These are phyloP conservation scores for Netelia melanura DNA, from an alignment of 2,888 invertebrate genomes.

Conservation along the genomic window DNA sequence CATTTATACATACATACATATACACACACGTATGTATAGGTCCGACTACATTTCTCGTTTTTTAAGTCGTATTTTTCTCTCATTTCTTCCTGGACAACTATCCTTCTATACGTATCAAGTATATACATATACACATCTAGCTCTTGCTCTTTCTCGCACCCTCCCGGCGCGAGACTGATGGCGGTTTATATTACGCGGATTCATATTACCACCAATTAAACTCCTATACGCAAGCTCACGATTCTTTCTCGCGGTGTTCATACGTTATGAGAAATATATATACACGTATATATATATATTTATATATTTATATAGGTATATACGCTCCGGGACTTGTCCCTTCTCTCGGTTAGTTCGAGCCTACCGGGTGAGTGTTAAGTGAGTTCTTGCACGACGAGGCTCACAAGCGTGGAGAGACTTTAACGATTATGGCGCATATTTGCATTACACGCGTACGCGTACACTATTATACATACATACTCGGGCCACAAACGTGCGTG, in stretches of 20 bases:
- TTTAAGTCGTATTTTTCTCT: slow-evolving; percentile 53
- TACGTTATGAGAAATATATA: slow-evolving; percentile 72
- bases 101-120: slow-evolving; percentile 55
- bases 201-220: slow-evolving; percentile 82
- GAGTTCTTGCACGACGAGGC: slow-evolving; percentile 51
- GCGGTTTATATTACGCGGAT: slow-evolving; percentile 81
- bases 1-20: slow-evolving; percentile 1
- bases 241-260: slow-evolving; percentile 72
- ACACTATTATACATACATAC: neutral
- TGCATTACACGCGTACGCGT: slow-evolving; percentile 11
- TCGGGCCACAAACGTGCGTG: neutral
- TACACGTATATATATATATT: neutral
- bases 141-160: slow-evolving; percentile 52
- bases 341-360: slow-evolving; percentile 30
- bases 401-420: slow-evolving; percentile 9
- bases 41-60: slow-evolving; percentile 19
- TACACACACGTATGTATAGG: neutral
- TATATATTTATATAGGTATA: neutral
- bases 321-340: slow-evolving; percentile 25
- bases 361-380: slow-evolving; percentile 63
- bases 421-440: slow-evolving; percentile 46
- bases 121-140: neutral
- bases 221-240: slow-evolving; percentile 74
- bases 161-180: slow-evolving; percentile 78
- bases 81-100: slow-evolving; percentile 44